Base-by-base conservation (phyloP, 2,113 vertebrate species). In the Tragulus kanchil region DNA sequence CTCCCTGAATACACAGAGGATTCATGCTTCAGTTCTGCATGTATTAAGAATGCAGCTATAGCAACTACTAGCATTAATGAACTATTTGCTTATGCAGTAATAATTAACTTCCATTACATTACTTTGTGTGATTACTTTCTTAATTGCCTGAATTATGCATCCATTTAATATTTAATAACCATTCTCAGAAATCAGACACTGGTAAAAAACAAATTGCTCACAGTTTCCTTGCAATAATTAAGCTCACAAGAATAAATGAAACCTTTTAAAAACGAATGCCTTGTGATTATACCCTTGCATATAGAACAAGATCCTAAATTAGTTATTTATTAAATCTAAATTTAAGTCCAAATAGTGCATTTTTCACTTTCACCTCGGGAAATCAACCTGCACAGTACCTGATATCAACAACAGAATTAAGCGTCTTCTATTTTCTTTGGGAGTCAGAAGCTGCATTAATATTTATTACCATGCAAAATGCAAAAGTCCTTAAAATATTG, bases 61-160 rank as follows among this genome's bases (percentile, higher is more conserved):
- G 99, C 99, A 99, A 99, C 99, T 99, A 99, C 99, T 99, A 99
- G 99, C 99, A 99, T 99, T 99, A 99, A 99, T 99, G 99, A 99
- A 99, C 99, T 99, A 99, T 99, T 99, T 99, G 99, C 99, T 99
- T 99, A 99, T 99, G 99, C 99, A 99, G 99, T 99, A 99, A 99
- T 99, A 99, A 99, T 99, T 99, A 99, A 99, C 99, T 99, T 99
- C 99, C 99, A 99, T 99, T 99, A 99, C 99, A 99, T 99, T 99
- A 99, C 99, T 99, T 99, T 99, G 99, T 99, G 99, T 99, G 99
- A 99, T 99, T 99, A 99, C 99, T 99, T 99, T 99, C 99, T 99
- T 99, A 99, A 99, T 99, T 99, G 99, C 99, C 99, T 99, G 99
- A 99, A 99, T 99, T 99, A 99, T 99, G 99, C 99, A 99, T 99